Conservation (phyloP, 2,113 vertebrate species). For the Glaucidium brasilianum region DNA sequence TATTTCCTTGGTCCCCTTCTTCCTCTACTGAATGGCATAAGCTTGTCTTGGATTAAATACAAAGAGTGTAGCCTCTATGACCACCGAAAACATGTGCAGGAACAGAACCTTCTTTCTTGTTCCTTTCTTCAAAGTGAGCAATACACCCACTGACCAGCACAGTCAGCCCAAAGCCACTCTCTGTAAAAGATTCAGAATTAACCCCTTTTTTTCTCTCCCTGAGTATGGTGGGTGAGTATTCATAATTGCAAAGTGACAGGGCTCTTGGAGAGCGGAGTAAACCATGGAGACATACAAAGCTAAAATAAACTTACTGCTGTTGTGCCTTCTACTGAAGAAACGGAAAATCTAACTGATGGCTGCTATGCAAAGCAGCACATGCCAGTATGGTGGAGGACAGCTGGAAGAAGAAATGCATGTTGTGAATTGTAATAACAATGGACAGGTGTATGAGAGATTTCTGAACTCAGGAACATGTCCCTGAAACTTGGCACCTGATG, state of each 20-base stretch:
- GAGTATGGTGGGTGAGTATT: not conserved
- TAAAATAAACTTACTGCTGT: not conserved
- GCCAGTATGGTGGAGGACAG: not conserved
- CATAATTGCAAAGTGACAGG: not conserved
- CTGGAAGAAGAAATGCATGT: conserved; percentile 11
- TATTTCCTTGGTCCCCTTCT: not conserved
- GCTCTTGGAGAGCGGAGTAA: not conserved
- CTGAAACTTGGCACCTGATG: conserved; percentile 23
- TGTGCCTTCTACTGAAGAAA: not conserved
- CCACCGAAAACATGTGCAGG: not conserved
- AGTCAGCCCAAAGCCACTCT: not conserved
- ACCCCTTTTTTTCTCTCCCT: not conserved
- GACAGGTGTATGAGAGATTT: conserved; percentile 36
- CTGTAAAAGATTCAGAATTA: not conserved
- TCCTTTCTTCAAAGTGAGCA: not conserved
- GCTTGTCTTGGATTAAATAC: not conserved
- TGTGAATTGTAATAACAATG: conserved; percentile 25
- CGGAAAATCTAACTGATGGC: not conserved
- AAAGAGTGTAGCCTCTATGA: not conserved
- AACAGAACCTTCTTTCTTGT: not conserved
- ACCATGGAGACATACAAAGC: not conserved
- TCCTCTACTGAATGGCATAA: not conserved
- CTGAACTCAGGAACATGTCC: not conserved
- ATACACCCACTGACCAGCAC: not conserved
- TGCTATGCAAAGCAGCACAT: not conserved